These are phyloP conservation scores for Menidia menidia DNA, from an alignment of 2,797 vertebrate species.

Conservation along the genomic window DNA sequence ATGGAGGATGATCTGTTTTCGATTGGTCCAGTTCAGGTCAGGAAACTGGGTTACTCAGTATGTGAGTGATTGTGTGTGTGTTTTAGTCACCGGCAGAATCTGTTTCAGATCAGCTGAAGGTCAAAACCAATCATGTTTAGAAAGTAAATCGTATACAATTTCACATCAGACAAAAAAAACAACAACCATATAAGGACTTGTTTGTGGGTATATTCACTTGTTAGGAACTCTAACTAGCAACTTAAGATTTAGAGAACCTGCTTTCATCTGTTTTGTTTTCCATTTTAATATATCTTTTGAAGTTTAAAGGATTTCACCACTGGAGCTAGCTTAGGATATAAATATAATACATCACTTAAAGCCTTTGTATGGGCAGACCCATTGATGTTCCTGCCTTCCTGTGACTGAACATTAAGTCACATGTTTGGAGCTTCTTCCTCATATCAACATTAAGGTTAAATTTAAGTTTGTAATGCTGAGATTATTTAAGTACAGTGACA, in stretches of 20 bases:
- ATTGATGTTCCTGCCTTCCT: constrained; percentile 29
- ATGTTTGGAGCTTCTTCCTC: constrained; percentile 15
- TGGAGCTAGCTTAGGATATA: constrained; percentile 8
- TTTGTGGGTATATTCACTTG: constrained; percentile 37
- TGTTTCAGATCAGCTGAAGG: constrained; percentile 66
- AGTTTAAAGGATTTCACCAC: constrained; percentile 7
- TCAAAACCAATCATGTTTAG: constrained; percentile 65
- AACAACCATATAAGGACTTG: constrained; percentile 57
- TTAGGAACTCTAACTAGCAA: constrained; percentile 28
- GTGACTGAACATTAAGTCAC: constrained; percentile 36
- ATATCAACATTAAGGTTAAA: constrained; percentile 11
- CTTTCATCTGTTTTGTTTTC: constrained; percentile 33
- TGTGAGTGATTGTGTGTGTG: constrained; percentile 28
- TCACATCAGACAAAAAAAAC: constrained; percentile 42
- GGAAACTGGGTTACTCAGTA: constrained; percentile 66
- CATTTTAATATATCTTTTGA: constrained; percentile 16
- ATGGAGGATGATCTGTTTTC: constrained; percentile 63
- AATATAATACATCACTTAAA: constrained; percentile 27
- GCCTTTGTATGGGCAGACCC: constrained; percentile 38
- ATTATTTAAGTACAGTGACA: constrained; percentile 17
- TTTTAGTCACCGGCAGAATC: constrained; percentile 46
- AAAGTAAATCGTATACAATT: constrained; percentile 59
- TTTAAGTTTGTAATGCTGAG: not conserved
- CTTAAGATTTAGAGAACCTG: constrained; percentile 42
- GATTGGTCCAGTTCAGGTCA: constrained; percentile 59